phyloP scores from a whole-genome alignment of 2,113 vertebrate genomes.

The Brevimyrus niger region DNA sequence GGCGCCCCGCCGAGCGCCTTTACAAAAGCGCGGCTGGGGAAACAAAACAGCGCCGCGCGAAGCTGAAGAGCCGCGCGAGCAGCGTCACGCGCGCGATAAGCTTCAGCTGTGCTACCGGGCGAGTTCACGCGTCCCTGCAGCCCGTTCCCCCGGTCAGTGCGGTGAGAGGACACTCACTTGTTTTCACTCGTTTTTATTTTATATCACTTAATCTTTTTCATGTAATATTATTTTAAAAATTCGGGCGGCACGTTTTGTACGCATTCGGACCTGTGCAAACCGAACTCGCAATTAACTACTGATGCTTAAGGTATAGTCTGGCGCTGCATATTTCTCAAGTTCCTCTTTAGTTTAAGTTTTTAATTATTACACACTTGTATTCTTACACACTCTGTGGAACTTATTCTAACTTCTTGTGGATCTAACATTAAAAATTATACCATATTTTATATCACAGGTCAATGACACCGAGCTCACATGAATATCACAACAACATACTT shows the following conservation, averaged over 20 bases:
- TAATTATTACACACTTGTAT: neutral
- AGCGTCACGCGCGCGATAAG: neutral
- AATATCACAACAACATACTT: neutral
- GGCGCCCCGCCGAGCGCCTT: slow-evolving; percentile 21
- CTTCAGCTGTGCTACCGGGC: neutral
- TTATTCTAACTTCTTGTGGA: neutral
- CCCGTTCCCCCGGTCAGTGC: neutral
- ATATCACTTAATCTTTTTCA: neutral
- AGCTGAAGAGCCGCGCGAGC: neutral
- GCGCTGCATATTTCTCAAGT: neutral
- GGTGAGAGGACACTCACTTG: neutral
- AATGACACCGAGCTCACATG: neutral
- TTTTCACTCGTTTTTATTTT: neutral
- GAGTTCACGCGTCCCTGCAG: neutral
- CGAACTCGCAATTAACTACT: neutral
- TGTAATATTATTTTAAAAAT: neutral
- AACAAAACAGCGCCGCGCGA: slow-evolving; percentile 19
- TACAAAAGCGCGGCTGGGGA: slow-evolving; percentile 17
- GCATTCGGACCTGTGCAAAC: neutral
- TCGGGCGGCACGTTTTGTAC: neutral
- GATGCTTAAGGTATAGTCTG: neutral
- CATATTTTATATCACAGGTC: neutral
- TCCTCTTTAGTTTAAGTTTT: neutral
- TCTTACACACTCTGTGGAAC: neutral
- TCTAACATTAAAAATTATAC: neutral